Conservation (phyloP, 2,113 vertebrate species). For the Pseudolaguvia tuberculata region DNA sequence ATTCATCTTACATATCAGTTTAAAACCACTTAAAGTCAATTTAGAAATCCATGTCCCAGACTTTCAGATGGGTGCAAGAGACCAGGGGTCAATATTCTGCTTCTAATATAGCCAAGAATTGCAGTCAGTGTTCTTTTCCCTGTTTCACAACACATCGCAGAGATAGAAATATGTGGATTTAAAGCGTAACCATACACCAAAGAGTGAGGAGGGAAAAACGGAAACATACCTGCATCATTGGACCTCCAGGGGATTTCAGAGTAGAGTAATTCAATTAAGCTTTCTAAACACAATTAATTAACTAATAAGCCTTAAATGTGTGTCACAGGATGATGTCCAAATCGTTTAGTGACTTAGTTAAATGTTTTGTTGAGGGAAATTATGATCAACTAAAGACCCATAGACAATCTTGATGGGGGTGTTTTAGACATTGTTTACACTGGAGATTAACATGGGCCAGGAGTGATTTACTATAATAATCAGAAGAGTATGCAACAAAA, state of each 20-base stretch:
- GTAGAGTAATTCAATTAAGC: constrained; percentile 49
- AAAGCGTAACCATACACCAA: constrained; percentile 24
- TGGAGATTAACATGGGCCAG: not conserved
- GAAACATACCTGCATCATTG: constrained; percentile 40
- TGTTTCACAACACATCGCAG: constrained; percentile 45
- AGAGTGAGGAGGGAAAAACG: not conserved
- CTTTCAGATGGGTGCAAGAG: constrained; percentile 60
- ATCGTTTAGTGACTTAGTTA: constrained; percentile 50
- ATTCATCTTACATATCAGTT: constrained; percentile 70
- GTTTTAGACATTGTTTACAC: constrained; percentile 12
- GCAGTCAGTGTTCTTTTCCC: constrained; percentile 58
- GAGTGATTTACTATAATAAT: not conserved
- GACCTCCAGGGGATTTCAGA: constrained; percentile 30
- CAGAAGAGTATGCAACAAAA: not conserved
- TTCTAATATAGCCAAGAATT: constrained; percentile 65
- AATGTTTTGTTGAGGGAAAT: constrained; percentile 36
- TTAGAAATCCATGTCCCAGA: constrained; percentile 64
- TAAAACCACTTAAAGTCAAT: constrained; percentile 70
- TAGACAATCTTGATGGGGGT: constrained; percentile 18
- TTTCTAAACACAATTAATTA: constrained; percentile 55
- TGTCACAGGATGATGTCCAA: constrained; percentile 46
- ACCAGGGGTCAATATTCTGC: constrained; percentile 66
- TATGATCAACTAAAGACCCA: constrained; percentile 21
- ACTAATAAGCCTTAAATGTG: constrained; percentile 52
- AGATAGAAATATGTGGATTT: not conserved